Base-by-base conservation (phyloP, 92 coral and sea anemone species). In the Bergia sp. region DNA sequence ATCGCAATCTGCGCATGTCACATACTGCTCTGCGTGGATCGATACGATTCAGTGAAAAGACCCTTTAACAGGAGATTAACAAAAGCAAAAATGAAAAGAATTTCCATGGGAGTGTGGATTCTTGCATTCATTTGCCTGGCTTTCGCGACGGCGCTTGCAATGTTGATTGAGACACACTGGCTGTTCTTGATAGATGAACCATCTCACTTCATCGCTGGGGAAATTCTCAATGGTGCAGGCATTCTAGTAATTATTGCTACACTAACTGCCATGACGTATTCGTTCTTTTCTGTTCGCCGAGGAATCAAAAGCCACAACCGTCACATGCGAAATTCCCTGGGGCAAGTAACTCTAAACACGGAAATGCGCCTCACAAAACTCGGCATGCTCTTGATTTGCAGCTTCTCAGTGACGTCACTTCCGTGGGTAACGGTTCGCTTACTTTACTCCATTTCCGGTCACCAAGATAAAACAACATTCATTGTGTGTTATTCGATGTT, bases 371-470 rank as follows among this genome's bases (percentile, higher is more conserved):
- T 91, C 67, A 88, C 85, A 11, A 91, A 53, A 82, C 86, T 88
- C 1, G 91, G 91, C 18, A 49, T 74, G 7, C 72, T 88, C 3
- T 57, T 91, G 29, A 78, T 88, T 0, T 66, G 79, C 11, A 81
- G 86, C 15, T 91, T 91, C 79, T 72, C 93, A 0, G 72, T 49
- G 43, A 91, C 93, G 7, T 88, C 91, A 40, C 91, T 91, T 0
- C 93, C 93, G 3, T 91, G 93, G 93, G 85, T 91, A 15, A 39
- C 85, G 41, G 85, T 84, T 20, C 74, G 93, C 7, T 55, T 91
- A 37, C 21, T 91, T 43, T 84, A 91, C 43, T 89, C 88, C 86
- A 91, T 88, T 57, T 75, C 86, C 38, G 91, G 91, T 3, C 91
- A 88, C 69, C 93, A 91, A 45, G 89, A 91, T 4, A 83, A 45